These are phyloP conservation scores for Anarhynchus alexandrinus DNA, from an alignment of 2,113 vertebrate genomes.

Conservation along the genomic window DNA sequence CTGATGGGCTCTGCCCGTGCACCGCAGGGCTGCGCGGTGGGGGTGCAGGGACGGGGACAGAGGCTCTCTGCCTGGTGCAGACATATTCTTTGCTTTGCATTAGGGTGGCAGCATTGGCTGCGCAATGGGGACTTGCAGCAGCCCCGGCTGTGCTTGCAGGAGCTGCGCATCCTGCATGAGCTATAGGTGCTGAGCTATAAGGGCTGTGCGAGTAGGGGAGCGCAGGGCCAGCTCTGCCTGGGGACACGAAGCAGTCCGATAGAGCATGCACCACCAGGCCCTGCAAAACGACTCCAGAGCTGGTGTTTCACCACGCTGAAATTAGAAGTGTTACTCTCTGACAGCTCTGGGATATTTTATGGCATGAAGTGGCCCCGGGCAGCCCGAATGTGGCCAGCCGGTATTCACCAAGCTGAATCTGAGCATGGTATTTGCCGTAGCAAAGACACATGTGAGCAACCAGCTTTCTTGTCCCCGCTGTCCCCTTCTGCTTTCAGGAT, in stretches of 20 bases:
- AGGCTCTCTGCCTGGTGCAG: background rate
- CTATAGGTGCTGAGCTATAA: background rate
- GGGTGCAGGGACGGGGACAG: background rate
- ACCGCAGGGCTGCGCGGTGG: accelerated
- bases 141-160: background rate
- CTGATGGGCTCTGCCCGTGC: background rate
- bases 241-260: accelerated
- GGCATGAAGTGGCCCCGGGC: background rate
- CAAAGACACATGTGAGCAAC: background rate
- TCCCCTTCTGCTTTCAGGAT: background rate
- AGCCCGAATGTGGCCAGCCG: background rate
- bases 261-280: accelerated
- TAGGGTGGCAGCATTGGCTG: slow-evolving; percentile 53
- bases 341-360: background rate
- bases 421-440: accelerated
- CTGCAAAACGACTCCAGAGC: background rate
- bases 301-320: background rate
- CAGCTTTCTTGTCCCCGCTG: background rate
- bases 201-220: background rate
- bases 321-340: background rate
- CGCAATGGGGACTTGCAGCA: background rate
- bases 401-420: background rate
- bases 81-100: background rate
- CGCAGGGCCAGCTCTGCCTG: accelerated
- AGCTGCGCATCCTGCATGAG: background rate